Evolutionary conservation across 2,797 vertebrate genomes (phyloP).

Genomic region (Hozukius guyotensis): DNA sequence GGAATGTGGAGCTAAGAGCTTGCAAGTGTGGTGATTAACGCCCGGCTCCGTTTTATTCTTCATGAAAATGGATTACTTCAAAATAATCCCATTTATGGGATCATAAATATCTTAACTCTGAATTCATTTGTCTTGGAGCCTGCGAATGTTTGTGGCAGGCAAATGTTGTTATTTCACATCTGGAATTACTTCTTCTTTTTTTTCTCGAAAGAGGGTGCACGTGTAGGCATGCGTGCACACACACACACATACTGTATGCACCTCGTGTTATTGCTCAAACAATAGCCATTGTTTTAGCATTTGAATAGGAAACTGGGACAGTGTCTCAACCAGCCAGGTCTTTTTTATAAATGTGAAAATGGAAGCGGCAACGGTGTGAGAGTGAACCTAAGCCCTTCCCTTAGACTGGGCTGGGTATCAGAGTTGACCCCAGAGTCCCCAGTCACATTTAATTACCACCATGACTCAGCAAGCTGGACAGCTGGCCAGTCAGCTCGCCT

Average conservation of each 20-base stretch:
- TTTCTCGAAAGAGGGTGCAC: conserved; percentile 9
- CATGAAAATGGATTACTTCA: conserved; percentile 69
- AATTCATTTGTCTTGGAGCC: conserved; percentile 39
- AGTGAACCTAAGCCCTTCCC: conserved; percentile 43
- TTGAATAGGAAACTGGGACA: conserved; percentile 34
- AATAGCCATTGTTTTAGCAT: conserved; percentile 55
- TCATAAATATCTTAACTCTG: conserved; percentile 70
- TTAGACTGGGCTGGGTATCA: conserved; percentile 73
- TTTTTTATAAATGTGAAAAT: conserved; percentile 56
- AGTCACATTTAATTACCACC: conserved; percentile 79
- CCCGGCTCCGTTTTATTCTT: conserved; percentile 56
- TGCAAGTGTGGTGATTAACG: conserved; percentile 66
- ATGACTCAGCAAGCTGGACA: conserved; percentile 74
- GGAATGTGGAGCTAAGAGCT: conserved; percentile 59
- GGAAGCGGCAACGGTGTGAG: conserved; percentile 54
- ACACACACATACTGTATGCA: not conserved
- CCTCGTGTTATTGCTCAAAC: conserved; percentile 24
- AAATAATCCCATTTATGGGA: conserved; percentile 76
- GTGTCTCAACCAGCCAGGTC: conserved; percentile 21
- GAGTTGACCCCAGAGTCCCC: conserved; percentile 70
- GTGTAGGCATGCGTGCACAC: not conserved
- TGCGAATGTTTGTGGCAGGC: conserved; percentile 39
- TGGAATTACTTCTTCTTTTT: conserved; percentile 42
- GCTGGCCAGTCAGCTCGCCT: conserved; percentile 52
- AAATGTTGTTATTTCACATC: conserved; percentile 57